Evolutionary conservation across 2,888 invertebrate genomes (phyloP).

Genomic region (Calameuta pallipes): DNA sequence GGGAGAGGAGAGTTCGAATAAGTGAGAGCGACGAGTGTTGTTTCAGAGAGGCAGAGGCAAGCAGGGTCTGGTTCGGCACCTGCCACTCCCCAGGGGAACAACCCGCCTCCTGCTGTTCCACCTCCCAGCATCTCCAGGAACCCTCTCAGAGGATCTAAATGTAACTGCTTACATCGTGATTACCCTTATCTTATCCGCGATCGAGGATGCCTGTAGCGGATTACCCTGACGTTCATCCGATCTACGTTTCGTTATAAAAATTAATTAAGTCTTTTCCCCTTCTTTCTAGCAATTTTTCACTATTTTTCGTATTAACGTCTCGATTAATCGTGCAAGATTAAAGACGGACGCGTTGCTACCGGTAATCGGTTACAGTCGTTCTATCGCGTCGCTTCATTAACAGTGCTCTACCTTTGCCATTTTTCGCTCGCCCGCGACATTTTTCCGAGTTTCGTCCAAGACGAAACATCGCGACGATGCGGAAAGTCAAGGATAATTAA

Average conservation of each 20-base stretch:
- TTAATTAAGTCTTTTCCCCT: neutral
- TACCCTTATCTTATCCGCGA: conserved; percentile 37
- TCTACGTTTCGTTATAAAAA: neutral
- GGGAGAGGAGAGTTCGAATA: conserved; percentile 14
- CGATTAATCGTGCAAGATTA: neutral
- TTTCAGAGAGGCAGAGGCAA: conserved; percentile 72
- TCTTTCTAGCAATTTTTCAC: no score
- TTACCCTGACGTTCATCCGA: neutral
- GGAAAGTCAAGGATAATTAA: neutral
- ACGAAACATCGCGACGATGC: no score
- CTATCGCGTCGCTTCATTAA: neutral
- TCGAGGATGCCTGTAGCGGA: neutral
- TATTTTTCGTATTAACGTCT: no score
- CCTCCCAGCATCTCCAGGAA: conserved; percentile 78
- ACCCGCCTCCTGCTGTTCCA: conserved; percentile 66
- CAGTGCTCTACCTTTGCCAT: neutral
- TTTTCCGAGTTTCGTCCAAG: neutral
- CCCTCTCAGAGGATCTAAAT: conserved; percentile 86
- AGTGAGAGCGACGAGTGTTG: conserved; percentile 62
- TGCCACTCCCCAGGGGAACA: conserved; percentile 76
- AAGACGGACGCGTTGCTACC: neutral
- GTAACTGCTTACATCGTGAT: conserved; percentile 70
- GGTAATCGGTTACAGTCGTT: conserved; percentile 4
- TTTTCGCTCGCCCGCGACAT: neutral
- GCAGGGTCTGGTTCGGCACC: conserved; percentile 79